phyloP scores from a whole-genome alignment of 1,140 invertebrate genomes.

The Chironomus striatipennis region DNA sequence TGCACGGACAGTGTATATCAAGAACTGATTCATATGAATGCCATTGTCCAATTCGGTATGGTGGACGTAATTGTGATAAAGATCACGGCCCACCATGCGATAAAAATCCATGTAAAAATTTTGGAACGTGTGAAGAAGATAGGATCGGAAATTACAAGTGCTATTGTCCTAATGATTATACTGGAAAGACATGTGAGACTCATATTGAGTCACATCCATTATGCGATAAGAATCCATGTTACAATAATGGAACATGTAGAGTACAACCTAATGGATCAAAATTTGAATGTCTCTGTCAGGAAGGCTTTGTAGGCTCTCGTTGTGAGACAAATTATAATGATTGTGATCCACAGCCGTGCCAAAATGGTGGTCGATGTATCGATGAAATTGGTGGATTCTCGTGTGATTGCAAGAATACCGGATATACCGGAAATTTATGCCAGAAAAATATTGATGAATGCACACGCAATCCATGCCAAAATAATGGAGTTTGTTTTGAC shows the following conservation, averaged over 20 bases:
- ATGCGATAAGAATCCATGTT: slow-evolving; percentile 65
- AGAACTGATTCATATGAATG: slow-evolving; percentile 64
- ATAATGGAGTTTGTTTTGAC: slow-evolving; percentile 68
- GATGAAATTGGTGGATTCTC: slow-evolving; percentile 70
- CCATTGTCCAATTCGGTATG: slow-evolving; percentile 65
- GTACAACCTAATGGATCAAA: slow-evolving; percentile 47
- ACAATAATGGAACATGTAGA: slow-evolving; percentile 60
- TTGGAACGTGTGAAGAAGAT: slow-evolving; percentile 64
- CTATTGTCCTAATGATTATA: slow-evolving; percentile 61
- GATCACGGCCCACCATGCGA: slow-evolving; percentile 65
- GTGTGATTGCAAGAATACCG: slow-evolving; percentile 64
- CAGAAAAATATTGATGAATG: slow-evolving; percentile 84
- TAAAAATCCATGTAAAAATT: slow-evolving; percentile 61
- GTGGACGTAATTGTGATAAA: slow-evolving; percentile 75
- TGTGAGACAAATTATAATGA: slow-evolving; percentile 65
- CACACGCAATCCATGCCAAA: slow-evolving; percentile 58
- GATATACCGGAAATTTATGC: slow-evolving; percentile 70
- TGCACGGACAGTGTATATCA: slow-evolving; percentile 70
- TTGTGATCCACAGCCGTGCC: slow-evolving; percentile 64
- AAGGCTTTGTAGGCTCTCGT: slow-evolving; percentile 52
- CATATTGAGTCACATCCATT: slow-evolving; percentile 56
- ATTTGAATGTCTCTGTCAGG: slow-evolving; percentile 54
- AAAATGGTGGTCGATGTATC: slow-evolving; percentile 72
- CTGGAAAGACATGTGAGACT: slow-evolving; percentile 68
- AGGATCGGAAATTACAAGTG: slow-evolving; percentile 66